A percentile compares a stretch with the other conserved stretches of the same genome.
phyloP scores from a whole-genome alignment of 2,888 invertebrate species.

The Drosophila vallismaia region DNA sequence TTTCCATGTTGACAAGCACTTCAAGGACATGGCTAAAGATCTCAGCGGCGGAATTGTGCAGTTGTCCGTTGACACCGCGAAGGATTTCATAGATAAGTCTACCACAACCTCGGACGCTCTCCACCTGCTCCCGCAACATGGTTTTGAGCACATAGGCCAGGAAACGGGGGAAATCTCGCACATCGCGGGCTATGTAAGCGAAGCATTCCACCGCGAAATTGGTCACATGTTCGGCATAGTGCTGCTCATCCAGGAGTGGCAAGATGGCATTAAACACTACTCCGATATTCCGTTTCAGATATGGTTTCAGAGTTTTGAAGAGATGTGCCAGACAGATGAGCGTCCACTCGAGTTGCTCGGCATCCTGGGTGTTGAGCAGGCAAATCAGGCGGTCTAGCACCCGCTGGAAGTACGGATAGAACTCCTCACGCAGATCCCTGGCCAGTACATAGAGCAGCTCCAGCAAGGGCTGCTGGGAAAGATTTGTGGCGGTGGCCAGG shows the following conservation, averaged over 20 bases:
- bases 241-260: constrained; percentile 90
- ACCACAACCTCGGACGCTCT: constrained; percentile 92
- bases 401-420: constrained; percentile 92
- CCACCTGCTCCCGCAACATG: constrained; percentile 88
- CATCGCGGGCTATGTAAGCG: constrained; percentile 96
- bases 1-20: constrained; percentile 84
- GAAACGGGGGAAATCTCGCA: constrained; percentile 91
- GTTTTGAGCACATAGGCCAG: constrained; percentile 88
- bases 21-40: constrained; percentile 89
- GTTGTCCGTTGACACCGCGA: constrained; percentile 91
- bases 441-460: constrained; percentile 94
- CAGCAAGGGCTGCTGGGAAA: constrained; percentile 91
- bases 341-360: constrained; percentile 93
- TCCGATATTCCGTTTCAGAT: constrained; percentile 91
- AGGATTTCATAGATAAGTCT: constrained; percentile 94
- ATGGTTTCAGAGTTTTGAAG: constrained; percentile 94
- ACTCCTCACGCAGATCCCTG: constrained; percentile 94
- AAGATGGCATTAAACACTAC: constrained; percentile 89
- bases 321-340: constrained; percentile 94
- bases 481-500: constrained; percentile 88
- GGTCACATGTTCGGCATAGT: constrained; percentile 91
- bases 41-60: constrained; percentile 92
- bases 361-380: constrained; percentile 89
- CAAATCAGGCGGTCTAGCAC: constrained; percentile 90
- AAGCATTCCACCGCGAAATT: constrained; percentile 98